phyloP scores from a whole-genome alignment of 2,888 invertebrate species.

The Drepanosiphum platanoidis region DNA sequence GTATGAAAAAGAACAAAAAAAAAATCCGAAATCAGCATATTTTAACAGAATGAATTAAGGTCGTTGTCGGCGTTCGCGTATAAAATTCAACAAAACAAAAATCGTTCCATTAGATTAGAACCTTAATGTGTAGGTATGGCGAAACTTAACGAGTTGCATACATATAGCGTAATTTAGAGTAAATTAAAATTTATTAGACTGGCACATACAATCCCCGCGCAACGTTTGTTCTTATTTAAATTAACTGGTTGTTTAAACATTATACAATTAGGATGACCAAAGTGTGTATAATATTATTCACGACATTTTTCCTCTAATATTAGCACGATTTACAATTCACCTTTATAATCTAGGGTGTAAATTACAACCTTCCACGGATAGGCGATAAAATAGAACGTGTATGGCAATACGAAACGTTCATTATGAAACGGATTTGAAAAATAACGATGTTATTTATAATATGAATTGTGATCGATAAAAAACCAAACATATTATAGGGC shows the following conservation, averaged over 20 bases:
- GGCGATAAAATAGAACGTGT: background rate
- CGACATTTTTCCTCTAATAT: background rate
- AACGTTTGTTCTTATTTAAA: background rate
- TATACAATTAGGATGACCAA: background rate
- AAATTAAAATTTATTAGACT: background rate
- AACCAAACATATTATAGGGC: too few relatives aligned
- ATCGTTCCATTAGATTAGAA: background rate
- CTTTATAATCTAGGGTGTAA: conserved; percentile 11
- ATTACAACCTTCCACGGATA: background rate
- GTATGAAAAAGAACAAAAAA: too few relatives aligned
- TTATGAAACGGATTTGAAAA: background rate
- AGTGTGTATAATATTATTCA: background rate
- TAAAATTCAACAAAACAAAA: background rate
- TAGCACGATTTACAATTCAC: conserved; percentile 19
- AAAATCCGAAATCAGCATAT: background rate
- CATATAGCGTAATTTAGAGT: background rate
- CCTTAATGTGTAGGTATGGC: background rate
- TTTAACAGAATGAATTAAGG: background rate
- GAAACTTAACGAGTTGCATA: background rate
- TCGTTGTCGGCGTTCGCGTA: background rate
- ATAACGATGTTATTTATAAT: background rate
- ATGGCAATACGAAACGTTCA: background rate
- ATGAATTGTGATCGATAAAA: background rate
- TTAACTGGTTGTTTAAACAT: background rate
- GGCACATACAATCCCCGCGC: background rate